These are phyloP conservation scores for Sylvietta virens DNA, from an alignment of 2,113 vertebrate genomes.

Conservation along the genomic window DNA sequence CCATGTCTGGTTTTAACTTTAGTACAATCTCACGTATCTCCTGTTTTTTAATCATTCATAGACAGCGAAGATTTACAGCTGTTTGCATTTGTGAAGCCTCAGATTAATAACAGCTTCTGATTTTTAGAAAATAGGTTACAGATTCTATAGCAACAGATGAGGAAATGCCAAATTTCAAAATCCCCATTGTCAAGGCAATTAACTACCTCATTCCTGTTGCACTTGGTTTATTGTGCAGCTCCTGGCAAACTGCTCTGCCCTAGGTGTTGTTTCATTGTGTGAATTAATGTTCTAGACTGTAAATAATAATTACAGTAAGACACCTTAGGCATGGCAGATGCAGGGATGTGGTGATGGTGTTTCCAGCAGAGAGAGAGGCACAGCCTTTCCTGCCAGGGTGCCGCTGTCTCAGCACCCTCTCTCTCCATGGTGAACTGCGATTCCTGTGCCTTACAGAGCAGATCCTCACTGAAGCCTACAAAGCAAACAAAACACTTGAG, in stretches of 20 bases:
- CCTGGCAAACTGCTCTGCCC: background rate
- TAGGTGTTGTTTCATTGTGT: background rate
- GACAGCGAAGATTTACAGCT: background rate
- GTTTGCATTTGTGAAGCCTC: background rate
- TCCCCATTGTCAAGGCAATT: background rate
- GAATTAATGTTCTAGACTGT: background rate
- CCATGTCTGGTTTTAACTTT: rapidly evolving
- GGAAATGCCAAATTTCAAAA: background rate
- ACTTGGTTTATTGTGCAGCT: background rate
- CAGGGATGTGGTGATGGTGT: background rate
- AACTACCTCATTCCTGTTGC: background rate
- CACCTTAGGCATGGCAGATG: background rate
- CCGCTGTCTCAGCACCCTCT: rapidly evolving
- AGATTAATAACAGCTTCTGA: background rate
- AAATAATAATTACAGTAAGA: background rate
- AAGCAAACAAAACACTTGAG: background rate
- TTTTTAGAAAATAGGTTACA: background rate
- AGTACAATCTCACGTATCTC: background rate
- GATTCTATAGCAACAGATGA: background rate
- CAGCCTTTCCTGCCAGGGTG: background rate
- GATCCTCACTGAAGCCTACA: background rate
- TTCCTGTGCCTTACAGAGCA: background rate
- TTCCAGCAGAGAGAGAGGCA: background rate
- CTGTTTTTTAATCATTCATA: background rate
- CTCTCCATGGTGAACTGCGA: rapidly evolving